Conservation (phyloP, 2,113 vertebrate genomes). For the Dicaeum eximium region DNA sequence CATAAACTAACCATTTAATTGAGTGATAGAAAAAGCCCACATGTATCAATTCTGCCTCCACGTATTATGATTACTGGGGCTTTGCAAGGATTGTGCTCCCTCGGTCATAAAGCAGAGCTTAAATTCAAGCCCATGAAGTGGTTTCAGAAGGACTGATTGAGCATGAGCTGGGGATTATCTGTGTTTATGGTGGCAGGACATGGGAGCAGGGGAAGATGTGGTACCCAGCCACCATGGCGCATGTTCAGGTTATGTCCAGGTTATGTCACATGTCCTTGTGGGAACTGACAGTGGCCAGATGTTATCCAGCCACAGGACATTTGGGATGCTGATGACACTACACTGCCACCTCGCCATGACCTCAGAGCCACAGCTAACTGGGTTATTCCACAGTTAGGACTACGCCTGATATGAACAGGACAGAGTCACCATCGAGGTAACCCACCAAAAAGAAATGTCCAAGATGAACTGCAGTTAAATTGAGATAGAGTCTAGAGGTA, state of each 20-base stretch:
- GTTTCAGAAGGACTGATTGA: constrained; percentile 15
- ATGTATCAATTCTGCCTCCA: constrained; percentile 72
- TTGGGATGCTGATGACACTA: neutral
- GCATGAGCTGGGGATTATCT: constrained; percentile 43
- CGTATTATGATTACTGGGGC: constrained; percentile 58
- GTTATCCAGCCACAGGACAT: neutral
- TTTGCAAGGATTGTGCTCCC: constrained; percentile 54
- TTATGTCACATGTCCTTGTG: neutral
- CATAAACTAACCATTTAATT: constrained; percentile 90
- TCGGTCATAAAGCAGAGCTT: constrained; percentile 56
- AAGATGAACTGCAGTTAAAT: neutral
- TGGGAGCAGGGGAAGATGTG: neutral
- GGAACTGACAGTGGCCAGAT: neutral
- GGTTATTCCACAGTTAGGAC: neutral
- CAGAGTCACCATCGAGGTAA: neutral
- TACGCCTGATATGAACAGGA: neutral
- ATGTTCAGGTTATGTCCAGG: neutral
- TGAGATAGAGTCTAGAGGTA: neutral
- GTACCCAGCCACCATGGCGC: neutral
- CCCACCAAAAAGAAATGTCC: neutral
- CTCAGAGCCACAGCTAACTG: neutral
- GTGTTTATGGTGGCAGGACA: neutral
- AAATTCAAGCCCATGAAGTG: constrained; percentile 11
- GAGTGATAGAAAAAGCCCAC: constrained; percentile 78
- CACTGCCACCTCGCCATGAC: neutral